phyloP scores from a whole-genome alignment of 2,888 invertebrate genomes.

The Nysson spinosus region DNA sequence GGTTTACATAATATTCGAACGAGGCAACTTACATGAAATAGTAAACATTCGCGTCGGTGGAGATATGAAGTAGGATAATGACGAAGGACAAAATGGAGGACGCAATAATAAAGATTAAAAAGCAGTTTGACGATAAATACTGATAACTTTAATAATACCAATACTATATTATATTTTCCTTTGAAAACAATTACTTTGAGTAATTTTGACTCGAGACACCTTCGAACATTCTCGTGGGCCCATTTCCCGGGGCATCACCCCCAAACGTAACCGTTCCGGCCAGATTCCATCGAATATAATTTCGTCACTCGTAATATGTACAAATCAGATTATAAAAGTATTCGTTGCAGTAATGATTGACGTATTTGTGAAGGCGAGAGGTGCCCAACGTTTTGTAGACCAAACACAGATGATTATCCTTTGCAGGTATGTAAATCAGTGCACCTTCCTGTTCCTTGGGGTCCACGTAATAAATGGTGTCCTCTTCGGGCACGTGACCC shows the following conservation, averaged over 20 bases:
- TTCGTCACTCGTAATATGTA: conserved; percentile 70
- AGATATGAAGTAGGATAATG: no score
- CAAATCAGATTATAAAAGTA: conserved; percentile 73
- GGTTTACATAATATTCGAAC: no score
- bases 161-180: conserved; percentile 64
- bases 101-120: neutral
- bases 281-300: no score
- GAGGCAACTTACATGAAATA: neutral
- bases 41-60: no score
- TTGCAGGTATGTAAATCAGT: conserved; percentile 82
- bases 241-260: neutral
- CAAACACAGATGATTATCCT: conserved; percentile 84
- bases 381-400: conserved; percentile 81
- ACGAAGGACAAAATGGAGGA: no score
- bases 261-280: no score
- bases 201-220: neutral
- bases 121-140: conserved; percentile 62
- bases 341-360: conserved; percentile 71
- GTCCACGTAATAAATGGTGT: conserved; percentile 71
- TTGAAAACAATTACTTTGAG: conserved; percentile 34
- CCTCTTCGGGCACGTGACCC: conserved; percentile 48
- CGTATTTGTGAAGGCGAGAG: conserved; percentile 71
- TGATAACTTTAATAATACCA: conserved; percentile 72
- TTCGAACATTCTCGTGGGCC: conserved; percentile 19
- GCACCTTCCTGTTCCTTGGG: conserved; percentile 74